Base-by-base conservation (phyloP, 2,888 invertebrate genomes). In the Hyalella azteca region DNA sequence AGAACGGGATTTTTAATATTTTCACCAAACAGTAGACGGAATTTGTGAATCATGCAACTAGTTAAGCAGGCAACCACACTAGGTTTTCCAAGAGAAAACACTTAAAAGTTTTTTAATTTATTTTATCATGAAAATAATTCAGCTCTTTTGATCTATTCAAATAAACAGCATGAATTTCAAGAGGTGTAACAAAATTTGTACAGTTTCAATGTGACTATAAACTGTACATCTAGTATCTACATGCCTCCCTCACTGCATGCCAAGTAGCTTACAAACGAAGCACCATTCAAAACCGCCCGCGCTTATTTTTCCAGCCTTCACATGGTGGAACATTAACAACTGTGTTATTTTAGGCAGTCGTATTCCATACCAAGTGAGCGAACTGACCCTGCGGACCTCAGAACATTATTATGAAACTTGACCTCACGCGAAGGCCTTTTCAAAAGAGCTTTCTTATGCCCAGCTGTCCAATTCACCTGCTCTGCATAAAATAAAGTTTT, bases 331-430 rank as follows among this genome's bases (percentile, higher is more conserved):
- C 54, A 54, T 54, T 54, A 54, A 54, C 19, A 54, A 54, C 26
- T 54, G 26, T 54, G 54, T 54, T 54, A 54, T 54, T 54, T 54
- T 13, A 54, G 54, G 54, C 54, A 9, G 26, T 22, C 54, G 11
- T 54, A 54, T 26, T 22, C 26, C 22, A 29, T 54, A 29, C 54
- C 22, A 54, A 54, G 54, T 54, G 54, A 22, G 26, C 26, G 29
- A 13, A 29, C 19, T 13, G 26, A 19, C 22, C 26, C 26, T 54
- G 13, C 54, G 22, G 29, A 13, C 54, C 13, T 1, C 54, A 29
- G 54, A 54, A 26, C 29, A 54, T 54, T 54, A 54, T 54, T 54
- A 26, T 54, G 54, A 54, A 54, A 54, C 54, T 54, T 54, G 54
- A 54, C 54, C 54, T 54, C 7, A 54, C 9, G 54, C 54, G 29